These are phyloP conservation scores for Semnopithecus entellus DNA, from an alignment of 2,113 vertebrate genomes.

Conservation along the genomic window DNA sequence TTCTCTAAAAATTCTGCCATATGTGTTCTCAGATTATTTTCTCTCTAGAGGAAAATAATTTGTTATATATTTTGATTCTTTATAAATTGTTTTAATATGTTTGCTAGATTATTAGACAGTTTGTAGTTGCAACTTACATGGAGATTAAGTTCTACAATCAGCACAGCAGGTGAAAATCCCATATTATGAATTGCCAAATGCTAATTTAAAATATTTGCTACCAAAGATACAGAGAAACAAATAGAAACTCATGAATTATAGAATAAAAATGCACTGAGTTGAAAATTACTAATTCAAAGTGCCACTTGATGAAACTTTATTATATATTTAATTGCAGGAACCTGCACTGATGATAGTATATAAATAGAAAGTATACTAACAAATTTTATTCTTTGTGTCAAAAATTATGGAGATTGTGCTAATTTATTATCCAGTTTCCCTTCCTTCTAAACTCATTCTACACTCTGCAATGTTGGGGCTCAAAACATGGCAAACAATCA, in stretches of 20 bases:
- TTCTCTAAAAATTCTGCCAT: not conserved
- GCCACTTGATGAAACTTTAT: not conserved
- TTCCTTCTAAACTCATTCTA: not conserved
- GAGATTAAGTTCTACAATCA: not conserved
- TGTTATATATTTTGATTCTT: not conserved
- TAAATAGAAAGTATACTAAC: not conserved
- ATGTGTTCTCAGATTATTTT: not conserved
- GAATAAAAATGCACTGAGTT: not conserved
- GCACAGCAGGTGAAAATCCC: not conserved
- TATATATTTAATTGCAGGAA: not conserved
- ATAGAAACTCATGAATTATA: not conserved
- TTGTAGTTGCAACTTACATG: not conserved
- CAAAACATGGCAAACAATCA: not conserved
- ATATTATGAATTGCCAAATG: not conserved
- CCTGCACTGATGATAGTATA: not conserved
- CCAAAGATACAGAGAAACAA: not conserved
- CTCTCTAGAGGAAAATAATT: not conserved
- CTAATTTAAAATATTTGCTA: not conserved
- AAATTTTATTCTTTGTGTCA: not conserved
- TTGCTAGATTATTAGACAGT: not conserved
- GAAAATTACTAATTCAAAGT: constrained; percentile 9
- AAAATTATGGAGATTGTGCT: not conserved
- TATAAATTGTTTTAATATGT: not conserved
- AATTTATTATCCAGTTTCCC: not conserved
- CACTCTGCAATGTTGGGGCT: not conserved